phyloP scores from a whole-genome alignment of 1,140 invertebrate species.

The Sesamia nonagrioides region DNA sequence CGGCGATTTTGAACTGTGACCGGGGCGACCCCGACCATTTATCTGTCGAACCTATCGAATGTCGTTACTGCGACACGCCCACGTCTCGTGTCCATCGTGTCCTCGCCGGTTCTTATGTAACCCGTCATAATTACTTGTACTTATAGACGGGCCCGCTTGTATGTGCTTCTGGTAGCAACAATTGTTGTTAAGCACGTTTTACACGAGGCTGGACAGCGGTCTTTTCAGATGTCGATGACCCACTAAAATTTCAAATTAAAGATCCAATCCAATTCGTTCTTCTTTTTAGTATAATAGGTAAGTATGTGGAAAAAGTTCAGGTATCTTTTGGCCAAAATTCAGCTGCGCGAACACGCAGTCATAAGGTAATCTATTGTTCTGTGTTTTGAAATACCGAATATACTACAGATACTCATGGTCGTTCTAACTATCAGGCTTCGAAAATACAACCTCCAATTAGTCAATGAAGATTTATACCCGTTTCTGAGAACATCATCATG shows the following conservation, averaged over 20 bases:
- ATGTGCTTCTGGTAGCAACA: neutral
- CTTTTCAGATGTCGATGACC: too few relatives aligned
- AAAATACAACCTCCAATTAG: conserved; percentile 13
- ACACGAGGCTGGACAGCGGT: too few relatives aligned
- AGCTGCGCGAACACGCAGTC: too few relatives aligned
- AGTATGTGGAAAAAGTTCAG: too few relatives aligned
- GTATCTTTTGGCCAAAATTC: too few relatives aligned
- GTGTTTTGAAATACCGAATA: too few relatives aligned
- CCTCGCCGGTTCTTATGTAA: conserved; percentile 29
- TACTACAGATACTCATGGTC: neutral
- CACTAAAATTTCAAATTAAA: too few relatives aligned
- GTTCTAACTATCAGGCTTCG: neutral
- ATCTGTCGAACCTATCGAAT: conserved; percentile 39
- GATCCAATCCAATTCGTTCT: too few relatives aligned
- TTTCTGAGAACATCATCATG: conserved; percentile 23
- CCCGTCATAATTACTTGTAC: conserved; percentile 18
- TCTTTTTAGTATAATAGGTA: too few relatives aligned
- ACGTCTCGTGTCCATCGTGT: conserved; percentile 26
- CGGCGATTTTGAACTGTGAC: conserved; percentile 36
- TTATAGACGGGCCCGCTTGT: neutral
- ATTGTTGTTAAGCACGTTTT: too few relatives aligned
- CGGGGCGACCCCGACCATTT: conserved; percentile 24
- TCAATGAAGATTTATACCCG: conserved; percentile 13
- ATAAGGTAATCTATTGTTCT: too few relatives aligned
- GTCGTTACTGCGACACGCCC: conserved; percentile 37